Percentiles rank a stretch among this genome's conserved stretches.
Evolutionary conservation across 2,797 vertebrate species (phyloP).

Genomic region (Tenualosa thibaudeaui): DNA sequence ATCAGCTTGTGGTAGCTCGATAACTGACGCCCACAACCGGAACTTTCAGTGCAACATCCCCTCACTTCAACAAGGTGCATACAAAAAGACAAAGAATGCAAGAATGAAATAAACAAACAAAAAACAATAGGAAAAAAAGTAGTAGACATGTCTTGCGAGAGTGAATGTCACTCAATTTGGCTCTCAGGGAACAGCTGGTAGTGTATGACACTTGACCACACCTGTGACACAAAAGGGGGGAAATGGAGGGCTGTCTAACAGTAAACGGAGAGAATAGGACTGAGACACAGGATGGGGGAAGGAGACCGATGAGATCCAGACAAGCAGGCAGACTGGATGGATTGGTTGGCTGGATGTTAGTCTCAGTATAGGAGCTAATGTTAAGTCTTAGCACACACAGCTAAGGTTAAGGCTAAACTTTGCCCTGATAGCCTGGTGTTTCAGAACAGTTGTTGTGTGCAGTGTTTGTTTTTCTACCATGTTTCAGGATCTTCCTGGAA

Average conservation of each 20-base stretch:
- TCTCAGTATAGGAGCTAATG: constrained; percentile 13
- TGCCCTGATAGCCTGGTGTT: not conserved
- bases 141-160: constrained; percentile 55
- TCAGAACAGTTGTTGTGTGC: not conserved
- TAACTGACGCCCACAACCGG: not conserved
- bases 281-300: not conserved
- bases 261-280: not conserved
- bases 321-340: not conserved
- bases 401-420: not conserved
- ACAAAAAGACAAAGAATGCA: constrained; percentile 16
- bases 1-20: not conserved
- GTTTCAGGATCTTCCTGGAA: not conserved
- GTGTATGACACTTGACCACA: constrained; percentile 25
- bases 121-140: not conserved
- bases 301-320: not conserved
- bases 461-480: not conserved
- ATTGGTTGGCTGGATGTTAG: not conserved
- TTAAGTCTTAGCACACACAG: constrained; percentile 9
- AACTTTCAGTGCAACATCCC: constrained; percentile 18
- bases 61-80: constrained; percentile 19
- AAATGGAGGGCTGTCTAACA: not conserved
- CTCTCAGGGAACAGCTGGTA: constrained; percentile 72
- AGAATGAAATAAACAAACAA: not conserved
- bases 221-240: not conserved
- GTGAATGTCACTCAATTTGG: constrained; percentile 84